These are phyloP conservation scores for Ectropis crepuscularia DNA, from an alignment of 2,888 invertebrate species.

Conservation along the genomic window DNA sequence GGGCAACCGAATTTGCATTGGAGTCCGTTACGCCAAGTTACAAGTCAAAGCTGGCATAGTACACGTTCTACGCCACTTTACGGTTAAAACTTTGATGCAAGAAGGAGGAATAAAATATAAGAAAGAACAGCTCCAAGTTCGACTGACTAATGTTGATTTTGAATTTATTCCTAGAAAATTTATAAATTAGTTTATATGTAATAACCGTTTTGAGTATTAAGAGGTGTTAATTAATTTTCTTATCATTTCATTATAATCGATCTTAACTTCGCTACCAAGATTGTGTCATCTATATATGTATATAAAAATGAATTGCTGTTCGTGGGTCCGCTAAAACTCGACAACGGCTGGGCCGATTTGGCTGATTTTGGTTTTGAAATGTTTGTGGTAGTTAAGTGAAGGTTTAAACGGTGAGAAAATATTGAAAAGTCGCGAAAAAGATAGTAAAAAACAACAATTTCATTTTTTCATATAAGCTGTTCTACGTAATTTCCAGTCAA, in stretches of 20 bases:
- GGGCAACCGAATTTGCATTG: constrained; percentile 74
- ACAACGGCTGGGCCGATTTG: too few relatives aligned
- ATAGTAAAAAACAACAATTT: too few relatives aligned
- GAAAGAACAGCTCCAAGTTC: constrained; percentile 55
- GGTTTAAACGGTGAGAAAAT: too few relatives aligned
- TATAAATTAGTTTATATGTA: not conserved
- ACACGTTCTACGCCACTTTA: constrained; percentile 53
- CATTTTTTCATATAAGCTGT: too few relatives aligned
- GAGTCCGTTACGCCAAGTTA: constrained; percentile 59
- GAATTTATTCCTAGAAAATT: constrained; percentile 47
- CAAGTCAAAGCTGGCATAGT: constrained; percentile 56
- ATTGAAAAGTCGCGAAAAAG: too few relatives aligned
- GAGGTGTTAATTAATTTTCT: not conserved
- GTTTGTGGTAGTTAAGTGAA: too few relatives aligned
- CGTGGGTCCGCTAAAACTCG: too few relatives aligned
- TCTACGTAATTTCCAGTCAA: too few relatives aligned
- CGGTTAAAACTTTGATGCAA: constrained; percentile 46
- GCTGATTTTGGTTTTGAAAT: too few relatives aligned
- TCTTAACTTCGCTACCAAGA: too few relatives aligned
- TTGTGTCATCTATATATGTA: too few relatives aligned
- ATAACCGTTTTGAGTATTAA: not conserved
- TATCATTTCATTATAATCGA: not conserved
- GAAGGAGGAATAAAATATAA: constrained; percentile 51
- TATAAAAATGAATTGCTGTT: too few relatives aligned
- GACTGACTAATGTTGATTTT: constrained; percentile 54